Base-by-base conservation (phyloP, 2,888 invertebrate species). In the Synanthedon formicaeformis region DNA sequence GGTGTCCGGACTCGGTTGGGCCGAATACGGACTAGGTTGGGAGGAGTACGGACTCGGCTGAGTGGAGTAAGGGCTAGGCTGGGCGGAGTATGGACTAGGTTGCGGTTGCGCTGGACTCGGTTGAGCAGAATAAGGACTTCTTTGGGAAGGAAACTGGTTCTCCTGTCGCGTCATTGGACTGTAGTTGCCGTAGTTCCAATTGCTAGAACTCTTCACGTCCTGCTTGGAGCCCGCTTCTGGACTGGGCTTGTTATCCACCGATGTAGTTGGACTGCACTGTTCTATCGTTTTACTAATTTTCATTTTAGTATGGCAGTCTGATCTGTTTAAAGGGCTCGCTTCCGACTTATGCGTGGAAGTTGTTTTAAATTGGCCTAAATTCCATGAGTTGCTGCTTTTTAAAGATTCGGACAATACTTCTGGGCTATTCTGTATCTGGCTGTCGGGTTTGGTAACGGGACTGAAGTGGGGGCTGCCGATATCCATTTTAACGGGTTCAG, bases 131-230 rank as follows among this genome's bases (percentile, higher is more conserved):
- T 87, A 87, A 2, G 87, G 88, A 63, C 88, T 88, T 56, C 83
- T 73, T 62, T 88, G 88, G 1, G 87, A 79, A 4, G 86, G 78
- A 55, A 84, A 85, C 55, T 81, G 81, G 55, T 63, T 72, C 16
- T 88, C 87, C 58, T 85, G 86, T 50, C 86, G 75, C 5, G 85
- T 75, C 83, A 87, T 84, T 2, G 88, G 87, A 54, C 88, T 88
- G 58, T 81, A 83, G 60, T 73, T 81, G 2, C 78, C 84, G 52
- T 83, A 83, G 58, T 81, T 83, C 81, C 86, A 87, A 55, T 65
- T 80, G 62, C 77, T 82, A 8, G 78, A 78, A 62, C 77, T 82
- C 55, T 85, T 86, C 51, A 83, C 78, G 55, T 86, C 85, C 52
- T 81, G 81, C 60, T 85, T 85, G 51, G 73, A 61, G 51, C 67